Evolutionary conservation across 2,888 invertebrate genomes (phyloP), one percentile per base, ranked within the genome.

Genomic region (Volucella bombylans): DNA sequence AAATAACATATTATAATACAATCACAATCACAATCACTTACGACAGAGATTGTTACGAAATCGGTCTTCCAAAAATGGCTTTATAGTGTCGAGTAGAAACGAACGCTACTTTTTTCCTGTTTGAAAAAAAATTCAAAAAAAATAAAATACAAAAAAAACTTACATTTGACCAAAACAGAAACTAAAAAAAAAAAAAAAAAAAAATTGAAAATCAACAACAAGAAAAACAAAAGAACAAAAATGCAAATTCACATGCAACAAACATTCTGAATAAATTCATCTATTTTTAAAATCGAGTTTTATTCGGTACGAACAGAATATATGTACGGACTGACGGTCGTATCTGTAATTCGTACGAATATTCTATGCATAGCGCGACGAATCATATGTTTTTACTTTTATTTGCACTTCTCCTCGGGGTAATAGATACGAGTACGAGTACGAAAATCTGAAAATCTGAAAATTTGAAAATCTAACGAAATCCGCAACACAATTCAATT

Each of bases 1-100:
- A 31, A 31, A 31, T 31, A 23, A 23, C 18, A 23, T 23, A 50
- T 39, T 10, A 3, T 23, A 38, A 41, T n/a, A 57, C 14, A 18
- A 12, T 55, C n/a, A 8, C 64, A 72, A 72, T 38, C 12, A 64
- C 11, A 64, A 64, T 47, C 71, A 62, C 15, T 43, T 55, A 49
- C 39, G 52, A 49, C 52, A 23, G 18, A 59, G 45, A 52, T 54
- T 68, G 81, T 85, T 77, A 81, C 76, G 76, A 81, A 85, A 85
- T 85, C 52, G 68, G 76, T 81, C 85, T 85, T 83, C 83, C 80
- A 83, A 72, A 64, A 45, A 41, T 38, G 18, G 39, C 39, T 62
- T 39, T 61, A 49, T 61, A 68, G 43, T 50, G 39, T 55, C 45
- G 31, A 18, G 39, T 12, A 57, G 47, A 57, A 8, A 50, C 43